A percentile compares a stretch with the other conserved stretches of the same genome.
These are phyloP conservation scores for Hartigia nigra DNA, from an alignment of 2,888 invertebrate genomes.

Conservation along the genomic window DNA sequence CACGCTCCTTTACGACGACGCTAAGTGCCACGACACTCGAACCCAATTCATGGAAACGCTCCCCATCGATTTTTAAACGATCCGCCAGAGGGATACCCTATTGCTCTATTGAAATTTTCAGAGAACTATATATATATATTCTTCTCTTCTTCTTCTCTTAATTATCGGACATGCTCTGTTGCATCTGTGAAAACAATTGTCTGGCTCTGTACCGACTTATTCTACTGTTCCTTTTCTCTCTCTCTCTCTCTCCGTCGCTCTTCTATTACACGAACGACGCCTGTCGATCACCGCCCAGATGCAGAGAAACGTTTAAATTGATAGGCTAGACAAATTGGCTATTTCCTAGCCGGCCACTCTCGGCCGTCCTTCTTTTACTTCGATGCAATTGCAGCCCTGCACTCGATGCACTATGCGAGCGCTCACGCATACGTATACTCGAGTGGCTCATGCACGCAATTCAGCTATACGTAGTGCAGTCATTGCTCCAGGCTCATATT, in stretches of 20 bases:
- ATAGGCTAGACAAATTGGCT: conserved; percentile 44
- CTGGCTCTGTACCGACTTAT: neutral
- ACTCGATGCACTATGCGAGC: neutral
- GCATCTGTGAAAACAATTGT: neutral
- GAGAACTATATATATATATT: conserved; percentile 22
- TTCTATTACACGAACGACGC: conserved; percentile 6
- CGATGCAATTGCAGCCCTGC: neutral
- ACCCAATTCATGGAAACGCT: neutral
- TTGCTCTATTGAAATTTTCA: neutral
- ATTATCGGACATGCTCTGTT: neutral
- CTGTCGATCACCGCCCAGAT: conserved; percentile 1
- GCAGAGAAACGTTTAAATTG: conserved; percentile 23
- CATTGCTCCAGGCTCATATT: neutral
- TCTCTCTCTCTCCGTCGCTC: neutral
- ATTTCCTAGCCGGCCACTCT: conserved; percentile 35
- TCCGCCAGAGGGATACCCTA: neutral
- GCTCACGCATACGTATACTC: neutral
- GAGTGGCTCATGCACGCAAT: neutral
- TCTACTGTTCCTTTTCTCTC: conserved; percentile 16
- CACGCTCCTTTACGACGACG: neutral
- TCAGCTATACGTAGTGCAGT: neutral
- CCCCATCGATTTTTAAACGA: neutral
- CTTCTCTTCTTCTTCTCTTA: neutral
- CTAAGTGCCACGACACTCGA: neutral
- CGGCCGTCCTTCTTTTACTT: neutral